Percentiles rank a stretch among this genome's conserved stretches.
phyloP scores from a whole-genome alignment of 1,140 invertebrate genomes.

The Orussus abietinus region DNA sequence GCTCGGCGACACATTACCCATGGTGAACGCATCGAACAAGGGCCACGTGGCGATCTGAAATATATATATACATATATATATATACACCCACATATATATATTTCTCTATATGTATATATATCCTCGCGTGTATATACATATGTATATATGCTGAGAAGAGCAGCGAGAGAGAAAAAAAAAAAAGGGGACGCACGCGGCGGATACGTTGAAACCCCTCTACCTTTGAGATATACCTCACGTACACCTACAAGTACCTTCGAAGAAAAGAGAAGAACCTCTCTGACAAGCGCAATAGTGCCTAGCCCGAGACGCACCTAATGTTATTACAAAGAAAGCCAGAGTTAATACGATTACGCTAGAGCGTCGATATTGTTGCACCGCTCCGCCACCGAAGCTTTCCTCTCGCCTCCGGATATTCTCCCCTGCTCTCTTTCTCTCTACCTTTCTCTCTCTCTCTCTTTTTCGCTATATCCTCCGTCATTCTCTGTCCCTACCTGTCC shows the following conservation, averaged over 20 bases:
- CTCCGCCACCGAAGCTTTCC: neutral
- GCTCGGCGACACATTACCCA: slow-evolving; percentile 2
- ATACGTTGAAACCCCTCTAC: slow-evolving; percentile 30
- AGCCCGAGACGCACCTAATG: no score
- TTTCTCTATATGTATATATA: no score
- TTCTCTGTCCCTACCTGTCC: no score
- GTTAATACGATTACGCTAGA: neutral
- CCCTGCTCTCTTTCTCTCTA: no score
- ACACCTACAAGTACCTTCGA: slow-evolving; percentile 51
- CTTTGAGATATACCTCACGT: slow-evolving; percentile 50
- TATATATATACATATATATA: slow-evolving; percentile 13
- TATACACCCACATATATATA: slow-evolving; percentile 21
- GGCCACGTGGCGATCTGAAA: no score
- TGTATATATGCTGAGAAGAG: no score
- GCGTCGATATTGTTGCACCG: neutral
- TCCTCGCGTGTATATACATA: no score
- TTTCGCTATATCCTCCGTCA: no score
- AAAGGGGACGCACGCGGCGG: neutral
- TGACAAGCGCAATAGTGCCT: slow-evolving; percentile 51
- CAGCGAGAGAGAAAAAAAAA: neutral
- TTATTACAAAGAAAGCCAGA: no score
- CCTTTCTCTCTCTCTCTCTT: no score
- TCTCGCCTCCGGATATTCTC: neutral
- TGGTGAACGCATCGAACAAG: neutral
- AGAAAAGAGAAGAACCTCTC: slow-evolving; percentile 35